These are phyloP conservation scores for Halichoerus grypus DNA, from an alignment of 2,113 vertebrate species.

Conservation along the genomic window DNA sequence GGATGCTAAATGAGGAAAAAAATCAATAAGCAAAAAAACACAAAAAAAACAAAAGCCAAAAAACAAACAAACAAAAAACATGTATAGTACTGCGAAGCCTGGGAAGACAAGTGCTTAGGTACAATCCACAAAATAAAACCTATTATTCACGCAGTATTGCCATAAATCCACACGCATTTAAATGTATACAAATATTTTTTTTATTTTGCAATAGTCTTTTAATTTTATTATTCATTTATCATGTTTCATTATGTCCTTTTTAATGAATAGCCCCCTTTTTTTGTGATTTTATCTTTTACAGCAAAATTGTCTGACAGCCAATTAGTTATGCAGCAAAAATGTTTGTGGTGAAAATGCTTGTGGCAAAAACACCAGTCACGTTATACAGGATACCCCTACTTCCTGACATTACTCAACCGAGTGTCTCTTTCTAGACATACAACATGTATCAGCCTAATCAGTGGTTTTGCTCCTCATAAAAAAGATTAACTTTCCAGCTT, in stretches of 20 bases:
- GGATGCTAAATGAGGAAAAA: background rate
- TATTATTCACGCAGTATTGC: background rate
- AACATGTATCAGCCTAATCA: background rate
- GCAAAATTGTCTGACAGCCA: background rate
- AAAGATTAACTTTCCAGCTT: background rate
- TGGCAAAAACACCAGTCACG: background rate
- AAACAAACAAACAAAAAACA: background rate
- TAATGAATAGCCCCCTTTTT: background rate
- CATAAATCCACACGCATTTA: background rate
- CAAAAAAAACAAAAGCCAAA: background rate
- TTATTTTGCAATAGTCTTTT: background rate
- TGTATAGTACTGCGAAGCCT: background rate
- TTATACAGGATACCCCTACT: background rate
- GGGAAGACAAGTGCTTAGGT: background rate
- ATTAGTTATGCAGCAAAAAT: background rate
- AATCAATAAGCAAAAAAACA: background rate
- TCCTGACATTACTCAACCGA: background rate
- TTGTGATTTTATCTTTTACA: background rate
- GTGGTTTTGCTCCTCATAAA: background rate
- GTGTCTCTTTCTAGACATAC: background rate
- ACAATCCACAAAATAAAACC: background rate
- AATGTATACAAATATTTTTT: background rate
- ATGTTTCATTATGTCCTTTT: background rate
- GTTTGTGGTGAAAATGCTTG: background rate
- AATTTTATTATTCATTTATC: background rate